Conservation (phyloP, 2,113 vertebrate genomes). For the Cercopithecus mona region DNA sequence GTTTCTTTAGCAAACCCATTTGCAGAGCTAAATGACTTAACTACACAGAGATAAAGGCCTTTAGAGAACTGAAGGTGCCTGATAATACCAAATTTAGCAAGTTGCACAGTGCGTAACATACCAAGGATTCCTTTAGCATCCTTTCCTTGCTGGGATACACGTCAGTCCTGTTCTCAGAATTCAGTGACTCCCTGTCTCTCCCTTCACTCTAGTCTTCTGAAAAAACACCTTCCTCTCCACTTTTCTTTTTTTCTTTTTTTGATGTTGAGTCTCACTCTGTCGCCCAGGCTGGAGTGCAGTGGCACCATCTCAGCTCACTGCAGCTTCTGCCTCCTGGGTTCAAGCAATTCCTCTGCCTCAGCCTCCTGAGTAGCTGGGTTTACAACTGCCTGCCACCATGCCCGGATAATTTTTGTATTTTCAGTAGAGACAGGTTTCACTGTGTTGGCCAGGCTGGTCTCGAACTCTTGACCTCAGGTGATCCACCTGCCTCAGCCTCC, state of each 20-base stretch:
- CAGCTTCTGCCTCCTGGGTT: no score
- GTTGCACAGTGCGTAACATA: background rate
- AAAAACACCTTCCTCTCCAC: background rate
- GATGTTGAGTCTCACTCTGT: no score
- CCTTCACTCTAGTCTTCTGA: background rate
- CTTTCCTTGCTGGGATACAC: background rate
- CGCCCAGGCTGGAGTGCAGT: no score
- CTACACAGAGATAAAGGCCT: background rate
- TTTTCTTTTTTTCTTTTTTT: background rate
- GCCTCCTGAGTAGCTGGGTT: no score
- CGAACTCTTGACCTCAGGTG: no score
- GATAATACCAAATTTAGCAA: background rate
- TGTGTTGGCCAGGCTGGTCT: no score
- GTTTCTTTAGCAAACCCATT: background rate
- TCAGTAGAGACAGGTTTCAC: no score
- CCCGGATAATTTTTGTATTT: no score
- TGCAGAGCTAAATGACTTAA: background rate
- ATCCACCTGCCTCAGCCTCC: no score
- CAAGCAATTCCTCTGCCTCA: no score
- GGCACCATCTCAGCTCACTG: no score
- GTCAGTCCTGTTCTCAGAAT: slow-evolving; percentile 19
- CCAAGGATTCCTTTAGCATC: background rate
- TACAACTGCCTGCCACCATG: no score
- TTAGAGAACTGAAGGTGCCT: background rate
- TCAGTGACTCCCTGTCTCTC: slow-evolving; percentile 24